Percentiles rank a stretch among this genome's conserved stretches.
Evolutionary conservation across 2,113 vertebrate genomes (phyloP).

Genomic region (Nothobranchius kuhntae): DNA sequence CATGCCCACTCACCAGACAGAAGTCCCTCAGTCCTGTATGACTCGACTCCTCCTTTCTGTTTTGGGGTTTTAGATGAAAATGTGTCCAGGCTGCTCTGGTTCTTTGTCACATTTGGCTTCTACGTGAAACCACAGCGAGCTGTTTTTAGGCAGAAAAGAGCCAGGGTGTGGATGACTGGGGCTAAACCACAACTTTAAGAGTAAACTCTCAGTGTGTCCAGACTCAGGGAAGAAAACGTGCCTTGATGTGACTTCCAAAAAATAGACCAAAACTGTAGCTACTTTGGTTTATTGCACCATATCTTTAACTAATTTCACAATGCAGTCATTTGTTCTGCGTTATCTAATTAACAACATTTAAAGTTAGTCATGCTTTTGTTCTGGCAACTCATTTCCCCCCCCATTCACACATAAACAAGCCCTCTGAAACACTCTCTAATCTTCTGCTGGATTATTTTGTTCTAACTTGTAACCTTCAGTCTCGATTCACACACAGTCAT

Average conservation of each 20-base stretch:
- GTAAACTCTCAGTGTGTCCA: slow-evolving; percentile 48
- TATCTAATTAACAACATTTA: background rate
- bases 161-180: slow-evolving; percentile 69
- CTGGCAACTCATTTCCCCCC: background rate
- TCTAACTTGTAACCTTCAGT: slow-evolving; percentile 13
- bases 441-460: slow-evolving; percentile 14
- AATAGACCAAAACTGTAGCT: background rate
- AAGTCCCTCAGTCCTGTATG: slow-evolving; percentile 31
- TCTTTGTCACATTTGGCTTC: slow-evolving; percentile 41
- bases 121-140: slow-evolving; percentile 49
- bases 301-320: background rate
- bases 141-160: slow-evolving; percentile 68
- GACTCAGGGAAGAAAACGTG: slow-evolving; percentile 18
- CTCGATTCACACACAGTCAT: slow-evolving; percentile 2
- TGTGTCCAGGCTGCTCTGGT: slow-evolving; percentile 15
- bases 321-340: background rate
- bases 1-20: slow-evolving; percentile 32
- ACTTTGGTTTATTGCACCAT: background rate
- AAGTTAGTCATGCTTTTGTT: background rate
- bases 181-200: slow-evolving; percentile 46
- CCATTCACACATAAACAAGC: background rate
- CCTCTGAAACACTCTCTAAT: slow-evolving; percentile 4
- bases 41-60: slow-evolving; percentile 6
- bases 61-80: background rate
- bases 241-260: slow-evolving; percentile 6